Base-by-base conservation (phyloP, 2,113 vertebrate genomes). In the Pangasianodon gigas region DNA sequence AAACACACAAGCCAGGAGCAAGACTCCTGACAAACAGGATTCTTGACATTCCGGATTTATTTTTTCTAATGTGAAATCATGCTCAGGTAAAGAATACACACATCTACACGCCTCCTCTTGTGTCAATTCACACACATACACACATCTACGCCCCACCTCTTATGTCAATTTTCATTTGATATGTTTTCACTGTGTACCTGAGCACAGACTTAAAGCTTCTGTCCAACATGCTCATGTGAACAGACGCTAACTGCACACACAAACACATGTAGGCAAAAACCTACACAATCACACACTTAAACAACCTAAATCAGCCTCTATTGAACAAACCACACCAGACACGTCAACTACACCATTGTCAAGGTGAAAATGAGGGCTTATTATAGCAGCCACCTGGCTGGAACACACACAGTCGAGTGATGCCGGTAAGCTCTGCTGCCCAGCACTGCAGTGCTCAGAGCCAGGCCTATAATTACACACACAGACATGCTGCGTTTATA, bases 401-500 rank as follows among this genome's bases (percentile, higher is more conserved):
- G 19, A 74, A 67, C 21, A 71, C 69, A 86, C 84, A 52, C 80
- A 65, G 85, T 65, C 18, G 26, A 90, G 77, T 41, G 44, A 80
- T 46, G 67, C 16, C 82, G 75, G 6, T 56, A 84, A 84, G 81
- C 82, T 89, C 52, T 60, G 24, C 67, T 89, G 83, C 74, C 58
- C 48, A 71, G 75, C 48, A 56, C 56, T 71, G 62, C 65, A 74
- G 29, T 11, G 32, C 67, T n/a, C 79, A 83, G 52, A 83, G 84
- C 77, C 24, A 86, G 44, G 67, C 62, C 83, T 91, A 88, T 91
- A 91, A 91, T 91, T 89, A 91, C 87, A 86, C 18, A 26, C 60
- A 67, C 32, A 86, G 51, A 89, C 84, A 82, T 48, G 77, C 79
- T 86, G 84, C n/a, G 69, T 65, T 85, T 89, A 81, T 48, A 86